Evolutionary conservation across 2,113 vertebrate species (phyloP).

Genomic region (Vicugna pacos): DNA sequence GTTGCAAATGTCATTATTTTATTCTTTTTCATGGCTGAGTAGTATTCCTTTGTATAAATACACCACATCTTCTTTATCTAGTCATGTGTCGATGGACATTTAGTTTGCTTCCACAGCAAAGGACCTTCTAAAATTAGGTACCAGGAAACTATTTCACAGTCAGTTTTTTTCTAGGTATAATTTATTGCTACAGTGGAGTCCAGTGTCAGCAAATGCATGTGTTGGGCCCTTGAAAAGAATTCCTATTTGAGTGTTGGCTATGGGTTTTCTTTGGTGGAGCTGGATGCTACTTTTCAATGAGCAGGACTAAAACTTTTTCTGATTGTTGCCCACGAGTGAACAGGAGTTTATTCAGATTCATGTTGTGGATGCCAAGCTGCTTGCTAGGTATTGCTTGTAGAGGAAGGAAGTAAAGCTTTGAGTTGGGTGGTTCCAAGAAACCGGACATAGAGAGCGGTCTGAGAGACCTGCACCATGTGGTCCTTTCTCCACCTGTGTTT

Average conservation of each 20-base stretch:
- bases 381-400: not conserved
- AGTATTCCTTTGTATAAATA: no score
- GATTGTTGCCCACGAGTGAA: fast-evolving
- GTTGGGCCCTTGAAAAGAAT: no score
- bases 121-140: not conserved
- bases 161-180: no score
- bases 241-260: not conserved
- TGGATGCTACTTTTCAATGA: not conserved
- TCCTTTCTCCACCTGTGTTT: not conserved
- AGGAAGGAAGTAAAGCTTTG: not conserved
- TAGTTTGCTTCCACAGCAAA: no score
- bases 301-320: not conserved
- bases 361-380: fast-evolving
- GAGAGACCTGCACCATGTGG: fast-evolving
- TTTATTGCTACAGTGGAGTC: fast-evolving
- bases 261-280: not conserved
- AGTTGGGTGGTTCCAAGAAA: not conserved
- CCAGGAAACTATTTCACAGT: not conserved
- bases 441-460: fast-evolving
- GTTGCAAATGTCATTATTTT: no score
- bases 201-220: fast-evolving
- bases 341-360: not conserved
- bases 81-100: no score
- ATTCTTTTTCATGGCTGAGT: no score
- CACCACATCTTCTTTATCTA: no score